phyloP scores from a whole-genome alignment of 1,140 invertebrate species.

The Drosophila navojoa region DNA sequence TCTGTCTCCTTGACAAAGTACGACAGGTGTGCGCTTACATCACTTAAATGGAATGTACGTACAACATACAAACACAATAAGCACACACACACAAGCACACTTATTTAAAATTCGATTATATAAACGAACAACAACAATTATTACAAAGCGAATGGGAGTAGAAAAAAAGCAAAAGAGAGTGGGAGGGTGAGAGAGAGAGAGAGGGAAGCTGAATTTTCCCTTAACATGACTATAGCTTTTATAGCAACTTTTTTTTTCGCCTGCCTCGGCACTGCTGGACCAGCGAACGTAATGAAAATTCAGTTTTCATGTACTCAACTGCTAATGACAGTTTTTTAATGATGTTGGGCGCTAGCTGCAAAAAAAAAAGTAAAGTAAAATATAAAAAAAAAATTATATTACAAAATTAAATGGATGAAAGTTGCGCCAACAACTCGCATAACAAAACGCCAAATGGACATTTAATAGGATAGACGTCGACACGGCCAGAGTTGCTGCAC shows the following conservation, averaged over 20 bases:
- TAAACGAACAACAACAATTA: constrained; percentile 53
- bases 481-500: constrained; percentile 14
- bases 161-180: constrained; percentile 16
- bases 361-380: constrained; percentile 6
- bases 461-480: constrained; percentile 80
- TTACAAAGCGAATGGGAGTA: constrained; percentile 43
- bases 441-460: constrained; percentile 79
- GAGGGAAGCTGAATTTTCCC: constrained; percentile 8
- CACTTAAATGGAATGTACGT: constrained; percentile 57
- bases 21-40: constrained; percentile 53
- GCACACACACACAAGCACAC: constrained; percentile 16
- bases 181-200: too few relatives aligned
- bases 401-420: constrained; percentile 77
- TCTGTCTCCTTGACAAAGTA: constrained; percentile 33
- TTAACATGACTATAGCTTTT: constrained; percentile 66
- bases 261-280: constrained; percentile 37
- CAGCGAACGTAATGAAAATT: constrained; percentile 73
- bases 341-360: constrained; percentile 66
- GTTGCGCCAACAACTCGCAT: constrained; percentile 69
- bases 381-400: constrained; percentile 41
- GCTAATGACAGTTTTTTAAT: constrained; percentile 83
- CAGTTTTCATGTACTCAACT: constrained; percentile 80
- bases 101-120: constrained; percentile 73
- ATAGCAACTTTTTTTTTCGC: constrained; percentile 44
- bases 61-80: constrained; percentile 19